Conservation (phyloP, 2,797 vertebrate species). For the Capromys pilorides region DNA sequence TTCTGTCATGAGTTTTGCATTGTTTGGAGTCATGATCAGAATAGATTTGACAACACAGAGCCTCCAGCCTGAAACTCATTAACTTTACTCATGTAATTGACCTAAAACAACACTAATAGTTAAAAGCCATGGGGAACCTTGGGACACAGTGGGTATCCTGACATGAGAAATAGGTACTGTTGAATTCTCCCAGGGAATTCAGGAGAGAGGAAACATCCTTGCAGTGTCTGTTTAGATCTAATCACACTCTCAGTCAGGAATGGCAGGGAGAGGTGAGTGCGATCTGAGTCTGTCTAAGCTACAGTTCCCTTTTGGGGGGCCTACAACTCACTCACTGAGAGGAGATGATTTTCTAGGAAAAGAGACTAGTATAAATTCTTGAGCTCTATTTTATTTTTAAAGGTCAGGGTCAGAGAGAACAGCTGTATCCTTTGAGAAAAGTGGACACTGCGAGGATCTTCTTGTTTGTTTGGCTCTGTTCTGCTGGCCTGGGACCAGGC, state of each 20-base stretch:
- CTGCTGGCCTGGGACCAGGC: neutral
- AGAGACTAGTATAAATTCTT: neutral
- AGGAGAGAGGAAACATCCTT: conserved; percentile 5
- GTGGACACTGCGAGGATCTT: neutral
- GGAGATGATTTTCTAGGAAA: neutral
- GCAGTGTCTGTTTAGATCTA: conserved; percentile 31
- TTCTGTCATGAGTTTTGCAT: neutral
- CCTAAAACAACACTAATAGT: conserved; percentile 35
- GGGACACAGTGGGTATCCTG: conserved; percentile 29
- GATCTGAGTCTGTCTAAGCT: neutral
- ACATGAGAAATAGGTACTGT: conserved; percentile 40
- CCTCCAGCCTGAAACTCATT: conserved; percentile 60
- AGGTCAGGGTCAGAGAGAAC: neutral
- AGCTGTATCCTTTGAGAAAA: neutral
- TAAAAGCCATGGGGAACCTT: conserved; percentile 1
- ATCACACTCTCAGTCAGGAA: neutral
- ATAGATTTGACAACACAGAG: neutral
- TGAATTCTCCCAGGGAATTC: conserved; percentile 36
- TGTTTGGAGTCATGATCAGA: neutral
- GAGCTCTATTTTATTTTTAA: neutral
- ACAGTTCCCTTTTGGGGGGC: neutral
- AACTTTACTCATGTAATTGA: conserved; percentile 64
- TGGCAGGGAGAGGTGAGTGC: neutral
- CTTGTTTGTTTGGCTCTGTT: neutral
- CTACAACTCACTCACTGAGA: accelerated